Evolutionary conservation across 35 echinoderm and acorn worm genomes (phyloP), one percentile per base, ranked within the genome.

Genomic region (Ophioderma brevispina): DNA sequence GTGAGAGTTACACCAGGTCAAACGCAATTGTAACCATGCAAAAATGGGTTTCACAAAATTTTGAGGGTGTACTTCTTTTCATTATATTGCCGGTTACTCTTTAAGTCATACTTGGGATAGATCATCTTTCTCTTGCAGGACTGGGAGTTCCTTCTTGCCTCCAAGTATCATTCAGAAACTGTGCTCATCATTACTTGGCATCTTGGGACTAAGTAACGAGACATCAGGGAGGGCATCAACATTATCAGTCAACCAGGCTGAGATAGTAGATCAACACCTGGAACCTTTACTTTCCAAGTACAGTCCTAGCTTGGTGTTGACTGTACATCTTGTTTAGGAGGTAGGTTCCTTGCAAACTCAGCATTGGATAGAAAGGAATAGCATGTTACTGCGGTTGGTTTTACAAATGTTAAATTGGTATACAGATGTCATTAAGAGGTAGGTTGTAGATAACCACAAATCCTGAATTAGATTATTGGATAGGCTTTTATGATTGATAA

Each of bases 311-410:
- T 75, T 96, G 34, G 77, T 77, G 11, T 92, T 89, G 85, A 87
- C 90, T 15, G 56, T 96, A 37, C 94, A 96, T 87, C 85, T 92
- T 84, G 90, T 96, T 13, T 96, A 96, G 81, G 94, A 96, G 94
- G 94, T 92, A 40, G 36, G 85, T 92, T 13, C 0, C 5, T 80
- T n/a, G n/a, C n/a, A n/a, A n/a, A n/a, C n/a, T n/a, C n/a, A n/a
- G n/a, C n/a, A n/a, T n/a, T n/a, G n/a, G n/a, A n/a, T n/a, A n/a
- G n/a, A n/a, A n/a, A n/a, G n/a, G n/a, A n/a, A n/a, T n/a, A n/a
- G n/a, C n/a, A n/a, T n/a, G n/a, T n/a, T n/a, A n/a, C n/a, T n/a
- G n/a, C n/a, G n/a, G n/a, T n/a, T n/a, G n/a, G n/a, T n/a, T n/a
- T n/a, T n/a, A n/a, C n/a, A n/a, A n/a, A n/a, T n/a, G n/a, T n/a